Conservation (phyloP, 2,888 invertebrate genomes). For the Molanna angustata region DNA sequence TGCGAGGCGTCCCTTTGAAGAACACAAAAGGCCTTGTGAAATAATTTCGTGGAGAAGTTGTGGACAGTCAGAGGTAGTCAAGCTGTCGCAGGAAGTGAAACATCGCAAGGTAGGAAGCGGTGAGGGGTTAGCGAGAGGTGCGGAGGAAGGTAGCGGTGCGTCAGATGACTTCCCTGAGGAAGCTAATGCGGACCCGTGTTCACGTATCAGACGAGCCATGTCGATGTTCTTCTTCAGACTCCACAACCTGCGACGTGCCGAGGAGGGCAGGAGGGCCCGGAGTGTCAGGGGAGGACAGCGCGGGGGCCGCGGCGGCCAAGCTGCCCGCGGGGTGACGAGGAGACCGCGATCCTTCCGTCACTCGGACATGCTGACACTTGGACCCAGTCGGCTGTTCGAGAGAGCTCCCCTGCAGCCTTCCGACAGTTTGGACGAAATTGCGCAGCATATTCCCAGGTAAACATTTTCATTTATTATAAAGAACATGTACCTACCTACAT, state of each 20-base stretch:
- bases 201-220: slow-evolving; percentile 60
- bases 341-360: slow-evolving; percentile 11
- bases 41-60: too few species aligned
- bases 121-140: slow-evolving; percentile 27
- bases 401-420: slow-evolving; percentile 79
- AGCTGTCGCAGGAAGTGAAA: slow-evolving; percentile 23
- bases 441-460: slow-evolving; percentile 89
- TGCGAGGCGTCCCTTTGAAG: too few species aligned
- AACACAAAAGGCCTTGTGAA: too few species aligned
- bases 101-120: slow-evolving; percentile 18
- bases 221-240: slow-evolving; percentile 95
- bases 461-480: too few species aligned
- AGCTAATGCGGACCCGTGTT: too few species aligned
- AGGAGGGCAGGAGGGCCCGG: slow-evolving; percentile 67
- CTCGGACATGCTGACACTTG: slow-evolving; percentile 62
- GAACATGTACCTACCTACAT: too few species aligned
- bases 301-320: slow-evolving; percentile 36
- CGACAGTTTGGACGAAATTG: slow-evolving; percentile 89
- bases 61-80: too few species aligned
- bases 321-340: background rate
- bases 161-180: background rate
- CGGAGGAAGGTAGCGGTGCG: slow-evolving; percentile 10
- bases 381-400: slow-evolving; percentile 81
- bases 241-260: slow-evolving; percentile 85
- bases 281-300: slow-evolving; percentile 39